phyloP scores from a whole-genome alignment of 2,888 invertebrate genomes.

The Trissolcus japonicus region DNA sequence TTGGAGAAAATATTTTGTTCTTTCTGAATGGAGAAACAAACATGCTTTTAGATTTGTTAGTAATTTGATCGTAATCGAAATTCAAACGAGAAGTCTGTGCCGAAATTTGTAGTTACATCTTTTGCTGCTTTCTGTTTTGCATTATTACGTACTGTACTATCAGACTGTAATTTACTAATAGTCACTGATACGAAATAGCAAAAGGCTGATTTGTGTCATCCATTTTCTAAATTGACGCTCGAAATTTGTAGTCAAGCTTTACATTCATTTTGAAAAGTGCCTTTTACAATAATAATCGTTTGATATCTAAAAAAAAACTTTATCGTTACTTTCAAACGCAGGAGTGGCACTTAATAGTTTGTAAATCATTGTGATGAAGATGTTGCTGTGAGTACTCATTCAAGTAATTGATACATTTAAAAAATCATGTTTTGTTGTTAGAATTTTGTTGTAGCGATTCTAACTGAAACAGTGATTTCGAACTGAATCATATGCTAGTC shows the following conservation, averaged over 20 bases:
- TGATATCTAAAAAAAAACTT: too few relatives aligned
- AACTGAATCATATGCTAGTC: constrained; percentile 62
- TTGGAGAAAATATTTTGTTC: too few relatives aligned
- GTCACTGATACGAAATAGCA: constrained; percentile 11
- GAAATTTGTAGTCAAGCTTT: constrained; percentile 25
- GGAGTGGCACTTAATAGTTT: constrained; percentile 32
- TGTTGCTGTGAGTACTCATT: constrained; percentile 23
- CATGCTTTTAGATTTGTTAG: not conserved
- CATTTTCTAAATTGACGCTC: constrained; percentile 25
- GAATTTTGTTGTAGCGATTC: too few relatives aligned
- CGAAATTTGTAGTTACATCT: not conserved
- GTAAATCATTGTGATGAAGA: constrained; percentile 9
- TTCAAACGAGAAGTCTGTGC: too few relatives aligned
- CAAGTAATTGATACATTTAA: constrained; percentile 10
- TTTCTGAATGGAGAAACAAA: not conserved
- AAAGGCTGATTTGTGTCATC: constrained; percentile 17
- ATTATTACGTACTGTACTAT: constrained; percentile 19
- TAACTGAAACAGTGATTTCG: constrained; percentile 19
- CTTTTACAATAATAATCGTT: constrained; percentile 10
- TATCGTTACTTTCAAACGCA: constrained; percentile 8
- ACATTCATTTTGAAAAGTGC: constrained; percentile 11
- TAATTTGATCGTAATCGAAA: too few relatives aligned
- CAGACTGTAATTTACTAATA: constrained; percentile 25
- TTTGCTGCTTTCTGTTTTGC: constrained; percentile 30
- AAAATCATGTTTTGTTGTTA: constrained; percentile 1